Evolutionary conservation across 2,888 invertebrate genomes (phyloP), one percentile per base, ranked within the genome.

Genomic region (Nemapogon koenigi): DNA sequence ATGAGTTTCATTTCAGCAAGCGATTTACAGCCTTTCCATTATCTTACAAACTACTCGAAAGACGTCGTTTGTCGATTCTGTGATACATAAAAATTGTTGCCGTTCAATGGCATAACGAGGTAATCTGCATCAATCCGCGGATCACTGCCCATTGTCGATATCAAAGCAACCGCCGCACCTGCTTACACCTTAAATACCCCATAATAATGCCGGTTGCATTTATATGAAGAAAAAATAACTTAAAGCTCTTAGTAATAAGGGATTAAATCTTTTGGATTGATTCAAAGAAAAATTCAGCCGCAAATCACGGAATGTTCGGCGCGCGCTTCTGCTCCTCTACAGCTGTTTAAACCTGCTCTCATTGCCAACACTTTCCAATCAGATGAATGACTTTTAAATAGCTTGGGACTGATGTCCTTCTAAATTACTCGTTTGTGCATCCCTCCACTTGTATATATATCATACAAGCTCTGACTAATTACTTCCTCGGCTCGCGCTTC

Each of bases 111-210:
- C 31, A 33, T 62, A 69, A 67, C 60, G 60, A 70, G 60, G 57
- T 59, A 64, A 65, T 69, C 68, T 68, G 64, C 68, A 64, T 62
- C 65, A 64, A 61, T 63, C 63, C 55, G 52, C 29, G 16, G 26
- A 26, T 38, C 35, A 17, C 37, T 35, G 35, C 25, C 32, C 26
- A 40, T 38, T 37, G 30, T 19, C 33, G 35, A 40, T 30, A 40
- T 61, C 68, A 68, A 72, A 71, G 69, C 52, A 41, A 48, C 67
- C 65, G 67, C 64, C 61, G 63, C 71, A 68, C 62, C 66, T 69
- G 63, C 65, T 67, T 65, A 64, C 55, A 53, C 55, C 53, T 33
- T 60, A 63, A 62, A 64, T 62, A 65, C 58, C 60, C 45, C 49
- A 51, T 65, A 65, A 67, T 63, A 11, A 35, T 11, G 16, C 3